Conservation (phyloP, 2,113 vertebrate species). For the Galeopterus variegatus region DNA sequence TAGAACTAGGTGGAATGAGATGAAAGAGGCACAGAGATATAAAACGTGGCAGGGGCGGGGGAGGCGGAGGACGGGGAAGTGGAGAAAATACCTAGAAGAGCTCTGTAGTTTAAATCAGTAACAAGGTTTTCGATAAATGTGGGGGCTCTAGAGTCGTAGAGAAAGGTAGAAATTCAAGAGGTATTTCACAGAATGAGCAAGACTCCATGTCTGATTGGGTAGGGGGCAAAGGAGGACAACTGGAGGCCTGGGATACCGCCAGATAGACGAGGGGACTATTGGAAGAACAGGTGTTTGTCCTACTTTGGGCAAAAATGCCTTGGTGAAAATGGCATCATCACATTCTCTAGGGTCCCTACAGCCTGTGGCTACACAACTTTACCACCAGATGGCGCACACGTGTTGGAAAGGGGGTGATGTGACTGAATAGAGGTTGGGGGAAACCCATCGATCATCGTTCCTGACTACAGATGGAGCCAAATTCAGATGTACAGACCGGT, state of each 20-base stretch:
- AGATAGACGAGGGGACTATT: not conserved
- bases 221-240: not conserved
- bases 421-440: not conserved
- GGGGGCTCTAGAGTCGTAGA: not conserved
- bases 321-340: not conserved
- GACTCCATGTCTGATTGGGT: not conserved
- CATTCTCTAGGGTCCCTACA: not conserved
- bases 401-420: not conserved
- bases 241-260: no score
- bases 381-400: not conserved
- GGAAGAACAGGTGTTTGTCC: not conserved
- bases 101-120: not conserved
- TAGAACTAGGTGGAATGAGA: not conserved
- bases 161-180: constrained; percentile 3
- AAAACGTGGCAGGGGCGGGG: not conserved
- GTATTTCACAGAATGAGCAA: not conserved
- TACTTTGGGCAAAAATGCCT: not conserved
- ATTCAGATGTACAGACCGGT: not conserved
- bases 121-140: not conserved
- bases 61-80: rapidly evolving
- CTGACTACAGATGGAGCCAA: not conserved
- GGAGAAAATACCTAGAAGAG: not conserved
- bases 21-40: not conserved
- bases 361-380: not conserved
- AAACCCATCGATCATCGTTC: not conserved